Conservation (phyloP, 2,797 vertebrate genomes). For the Parambassis ranga region DNA sequence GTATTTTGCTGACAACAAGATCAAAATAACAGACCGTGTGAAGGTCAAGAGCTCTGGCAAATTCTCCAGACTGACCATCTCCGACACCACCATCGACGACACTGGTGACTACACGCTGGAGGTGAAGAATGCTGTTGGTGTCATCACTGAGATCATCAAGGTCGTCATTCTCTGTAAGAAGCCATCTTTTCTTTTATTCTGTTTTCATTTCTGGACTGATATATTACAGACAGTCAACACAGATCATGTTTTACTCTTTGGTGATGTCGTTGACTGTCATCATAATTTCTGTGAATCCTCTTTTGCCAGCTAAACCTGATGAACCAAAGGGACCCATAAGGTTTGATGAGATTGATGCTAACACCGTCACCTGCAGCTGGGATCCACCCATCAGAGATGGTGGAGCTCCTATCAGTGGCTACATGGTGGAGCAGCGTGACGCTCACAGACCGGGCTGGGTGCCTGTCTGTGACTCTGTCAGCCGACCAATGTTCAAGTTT, state of each 20-base stretch:
- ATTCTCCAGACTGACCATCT: constrained; percentile 87
- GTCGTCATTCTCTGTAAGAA: constrained; percentile 94
- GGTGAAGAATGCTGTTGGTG: constrained; percentile 91
- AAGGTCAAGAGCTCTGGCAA: constrained; percentile 89
- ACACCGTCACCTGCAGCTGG: constrained; percentile 91
- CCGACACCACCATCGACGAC: constrained; percentile 92
- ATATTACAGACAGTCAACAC: background rate
- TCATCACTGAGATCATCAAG: constrained; percentile 87
- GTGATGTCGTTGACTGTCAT: background rate
- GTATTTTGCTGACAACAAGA: constrained; percentile 88
- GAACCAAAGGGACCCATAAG: constrained; percentile 88
- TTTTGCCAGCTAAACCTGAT: constrained; percentile 90
- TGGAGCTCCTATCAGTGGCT: constrained; percentile 92
- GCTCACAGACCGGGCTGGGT: constrained; percentile 98
- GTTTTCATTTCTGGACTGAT: background rate
- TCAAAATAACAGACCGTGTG: constrained; percentile 90
- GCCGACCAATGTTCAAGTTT: constrained; percentile 91
- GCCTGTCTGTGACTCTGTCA: constrained; percentile 93
- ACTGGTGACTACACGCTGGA: constrained; percentile 92
- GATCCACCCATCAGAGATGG: constrained; percentile 91
- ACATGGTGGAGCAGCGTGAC: constrained; percentile 94
- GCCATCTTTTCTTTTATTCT: background rate
- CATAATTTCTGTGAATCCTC: background rate
- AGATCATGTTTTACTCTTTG: background rate
- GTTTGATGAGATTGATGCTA: constrained; percentile 93